Conservation (phyloP, 2,797 vertebrate genomes). For the Gila robusta region DNA sequence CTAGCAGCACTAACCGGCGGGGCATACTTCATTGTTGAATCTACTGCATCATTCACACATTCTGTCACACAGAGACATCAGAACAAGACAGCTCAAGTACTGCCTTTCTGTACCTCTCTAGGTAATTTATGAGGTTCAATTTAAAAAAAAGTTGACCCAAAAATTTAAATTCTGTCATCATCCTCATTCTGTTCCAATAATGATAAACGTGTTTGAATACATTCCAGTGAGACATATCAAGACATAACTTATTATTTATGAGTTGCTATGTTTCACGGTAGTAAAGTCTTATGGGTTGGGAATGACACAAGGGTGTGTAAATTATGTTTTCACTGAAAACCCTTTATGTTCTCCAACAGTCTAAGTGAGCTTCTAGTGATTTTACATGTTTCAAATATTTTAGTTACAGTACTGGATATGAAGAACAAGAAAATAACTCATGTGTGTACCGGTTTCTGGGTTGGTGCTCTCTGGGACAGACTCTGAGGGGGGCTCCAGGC, state of each 20-base stretch:
- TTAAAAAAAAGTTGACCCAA: background rate
- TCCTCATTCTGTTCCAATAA: background rate
- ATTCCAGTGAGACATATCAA: background rate
- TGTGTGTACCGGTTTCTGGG: conserved; percentile 84
- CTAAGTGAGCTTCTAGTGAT: background rate
- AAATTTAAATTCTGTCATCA: background rate
- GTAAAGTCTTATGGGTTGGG: background rate
- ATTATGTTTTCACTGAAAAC: background rate
- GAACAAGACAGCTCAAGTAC: background rate
- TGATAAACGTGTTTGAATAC: background rate
- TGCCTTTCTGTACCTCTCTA: background rate
- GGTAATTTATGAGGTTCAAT: background rate
- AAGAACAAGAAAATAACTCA: background rate
- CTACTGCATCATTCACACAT: conserved; percentile 84
- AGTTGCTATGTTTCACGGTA: background rate
- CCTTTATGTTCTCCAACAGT: background rate
- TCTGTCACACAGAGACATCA: conserved; percentile 66
- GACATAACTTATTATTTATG: background rate
- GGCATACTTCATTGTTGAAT: conserved; percentile 86
- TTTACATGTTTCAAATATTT: conserved; percentile 19
- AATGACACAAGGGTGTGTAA: background rate
- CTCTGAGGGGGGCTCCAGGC: conserved; percentile 93
- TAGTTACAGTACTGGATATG: background rate
- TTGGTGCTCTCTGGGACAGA: conserved; percentile 84
- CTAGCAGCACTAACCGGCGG: conserved; percentile 97